Conservation (phyloP, 2,113 vertebrate species). For the Pituophis catenifer region DNA sequence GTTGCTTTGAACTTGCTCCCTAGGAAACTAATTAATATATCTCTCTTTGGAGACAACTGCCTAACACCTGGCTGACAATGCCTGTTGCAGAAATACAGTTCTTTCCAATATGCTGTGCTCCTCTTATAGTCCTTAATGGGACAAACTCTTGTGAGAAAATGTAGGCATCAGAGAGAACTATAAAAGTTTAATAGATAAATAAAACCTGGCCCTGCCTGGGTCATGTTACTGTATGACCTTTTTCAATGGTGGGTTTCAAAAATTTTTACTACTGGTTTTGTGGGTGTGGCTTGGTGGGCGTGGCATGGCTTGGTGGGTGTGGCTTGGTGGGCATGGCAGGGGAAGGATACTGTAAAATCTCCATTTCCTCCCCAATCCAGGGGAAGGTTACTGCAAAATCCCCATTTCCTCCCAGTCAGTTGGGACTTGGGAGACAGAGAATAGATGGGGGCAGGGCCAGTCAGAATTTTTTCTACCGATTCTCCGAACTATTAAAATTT, state of each 20-base stretch:
- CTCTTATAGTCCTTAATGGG: not conserved
- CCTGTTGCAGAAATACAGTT: not conserved
- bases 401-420: too few species aligned
- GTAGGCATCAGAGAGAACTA: not conserved
- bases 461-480: too few species aligned
- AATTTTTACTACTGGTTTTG: too few species aligned
- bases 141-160: not conserved
- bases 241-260: not conserved
- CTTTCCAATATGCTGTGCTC: not conserved
- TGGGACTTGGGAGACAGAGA: too few species aligned
- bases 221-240: not conserved
- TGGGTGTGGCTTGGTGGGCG: too few species aligned
- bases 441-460: too few species aligned
- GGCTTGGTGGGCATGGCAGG: too few species aligned
- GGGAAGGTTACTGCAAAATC: too few species aligned
- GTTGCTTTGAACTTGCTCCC: conserved; percentile 37
- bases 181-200: not conserved
- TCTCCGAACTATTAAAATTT: too few species aligned
- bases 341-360: too few species aligned
- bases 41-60: not conserved
- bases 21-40: conserved; percentile 52
- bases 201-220: not conserved
- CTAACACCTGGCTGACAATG: conserved; percentile 6
- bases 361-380: too few species aligned
- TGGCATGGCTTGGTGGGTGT: too few species aligned